Conservation (phyloP, 2,797 vertebrate genomes). For the Anguilla obscura region DNA sequence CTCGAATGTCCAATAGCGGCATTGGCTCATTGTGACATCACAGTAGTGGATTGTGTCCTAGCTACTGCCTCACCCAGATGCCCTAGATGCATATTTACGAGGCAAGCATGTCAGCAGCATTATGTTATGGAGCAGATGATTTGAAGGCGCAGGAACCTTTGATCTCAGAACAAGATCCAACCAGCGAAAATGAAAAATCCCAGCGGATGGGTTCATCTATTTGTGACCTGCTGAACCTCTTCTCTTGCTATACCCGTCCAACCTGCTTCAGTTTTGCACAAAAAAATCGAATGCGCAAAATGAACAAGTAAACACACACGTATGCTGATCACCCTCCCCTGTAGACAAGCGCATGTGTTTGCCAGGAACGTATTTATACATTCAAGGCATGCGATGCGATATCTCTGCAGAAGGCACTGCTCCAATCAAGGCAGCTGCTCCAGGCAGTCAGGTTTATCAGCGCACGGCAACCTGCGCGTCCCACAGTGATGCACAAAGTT, state of each 20-base stretch:
- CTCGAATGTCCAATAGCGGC: background rate
- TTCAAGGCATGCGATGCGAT: conserved; percentile 59
- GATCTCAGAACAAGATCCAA: conserved; percentile 4
- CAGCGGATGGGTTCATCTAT: background rate
- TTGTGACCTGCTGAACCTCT: conserved; percentile 45
- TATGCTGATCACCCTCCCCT: conserved; percentile 52
- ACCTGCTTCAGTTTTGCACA: conserved; percentile 47
- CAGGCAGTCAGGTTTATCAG: conserved; percentile 66
- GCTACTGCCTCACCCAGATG: background rate
- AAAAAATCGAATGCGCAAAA: conserved; percentile 34
- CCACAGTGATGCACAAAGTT: conserved; percentile 43
- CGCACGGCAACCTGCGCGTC: conserved; percentile 55
- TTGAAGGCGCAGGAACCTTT: conserved; percentile 3
- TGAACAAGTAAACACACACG: conserved; percentile 28
- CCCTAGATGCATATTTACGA: conserved; percentile 28
- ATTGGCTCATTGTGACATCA: background rate
- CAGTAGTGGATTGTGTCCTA: background rate
- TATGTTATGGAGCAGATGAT: background rate
- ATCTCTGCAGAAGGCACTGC: conserved; percentile 64
- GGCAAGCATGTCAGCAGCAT: background rate
- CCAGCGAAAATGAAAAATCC: background rate
- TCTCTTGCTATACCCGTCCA: conserved; percentile 22
- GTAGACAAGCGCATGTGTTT: conserved; percentile 45
- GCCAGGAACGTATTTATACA: conserved; percentile 70
- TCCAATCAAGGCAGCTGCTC: conserved; percentile 62